Percentiles rank a stretch among this genome's conserved stretches.
Conservation (phyloP, 2,797 vertebrate species). For the Mastacembelus armatus region DNA sequence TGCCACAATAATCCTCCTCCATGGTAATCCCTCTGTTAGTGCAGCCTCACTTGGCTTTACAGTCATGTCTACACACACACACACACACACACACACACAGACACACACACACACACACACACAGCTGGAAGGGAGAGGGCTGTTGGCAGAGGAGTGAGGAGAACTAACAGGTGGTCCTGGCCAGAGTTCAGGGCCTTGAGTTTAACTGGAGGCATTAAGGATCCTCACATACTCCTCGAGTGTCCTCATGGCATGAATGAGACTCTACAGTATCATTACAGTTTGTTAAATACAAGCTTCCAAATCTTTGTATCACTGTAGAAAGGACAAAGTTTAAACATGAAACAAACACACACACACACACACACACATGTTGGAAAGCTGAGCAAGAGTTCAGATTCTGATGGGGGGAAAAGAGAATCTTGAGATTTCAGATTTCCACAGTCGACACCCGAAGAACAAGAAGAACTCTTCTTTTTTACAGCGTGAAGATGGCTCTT, state of each 20-base stretch:
- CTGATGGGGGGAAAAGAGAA: not conserved
- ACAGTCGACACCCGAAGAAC: constrained; percentile 12
- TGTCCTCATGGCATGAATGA: constrained; percentile 36
- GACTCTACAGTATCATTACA: constrained; percentile 31
- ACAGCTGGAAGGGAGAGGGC: constrained; percentile 71
- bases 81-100: constrained; percentile 16
- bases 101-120: constrained; percentile 38
- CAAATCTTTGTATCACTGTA: not conserved
- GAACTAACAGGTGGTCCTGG: constrained; percentile 74
- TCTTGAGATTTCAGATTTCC: constrained; percentile 1
- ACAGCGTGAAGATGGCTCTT: constrained; percentile 54
- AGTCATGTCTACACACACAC: constrained; percentile 61
- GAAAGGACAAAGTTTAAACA: not conserved
- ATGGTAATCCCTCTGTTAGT: constrained; percentile 75
- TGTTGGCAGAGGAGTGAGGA: constrained; percentile 71
- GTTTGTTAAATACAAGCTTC: constrained; percentile 23
- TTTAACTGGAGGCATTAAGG: constrained; percentile 47
- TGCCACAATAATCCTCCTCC: constrained; percentile 73
- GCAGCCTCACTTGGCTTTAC: constrained; percentile 63
- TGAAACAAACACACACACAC: not conserved
- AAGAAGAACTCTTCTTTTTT: constrained; percentile 46
- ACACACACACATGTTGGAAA: not conserved
- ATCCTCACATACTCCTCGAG: constrained; percentile 40
- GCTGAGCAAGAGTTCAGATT: constrained; percentile 9
- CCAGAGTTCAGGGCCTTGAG: constrained; percentile 53